Percentiles rank a stretch among this genome's conserved stretches.
Evolutionary conservation across 2,113 vertebrate species (phyloP).

Genomic region (Sinocyclocheilus maitianheensis): DNA sequence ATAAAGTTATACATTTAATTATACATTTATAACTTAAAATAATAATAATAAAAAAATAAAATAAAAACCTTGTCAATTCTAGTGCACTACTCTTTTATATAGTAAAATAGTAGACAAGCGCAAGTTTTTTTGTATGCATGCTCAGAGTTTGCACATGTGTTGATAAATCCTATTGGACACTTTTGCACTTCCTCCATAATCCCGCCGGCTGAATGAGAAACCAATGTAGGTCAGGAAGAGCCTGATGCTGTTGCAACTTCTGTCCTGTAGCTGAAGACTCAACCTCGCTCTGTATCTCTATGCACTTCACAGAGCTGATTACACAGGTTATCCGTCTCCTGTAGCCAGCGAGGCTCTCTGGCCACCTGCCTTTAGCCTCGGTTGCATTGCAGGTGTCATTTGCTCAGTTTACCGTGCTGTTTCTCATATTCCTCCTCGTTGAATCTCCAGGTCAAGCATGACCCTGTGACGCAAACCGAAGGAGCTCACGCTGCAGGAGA

Average conservation of each 20-base stretch:
- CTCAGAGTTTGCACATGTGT: neutral
- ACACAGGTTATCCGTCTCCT: neutral
- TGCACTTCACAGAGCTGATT: conserved; percentile 6
- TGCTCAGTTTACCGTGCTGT: neutral
- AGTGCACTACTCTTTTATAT: neutral
- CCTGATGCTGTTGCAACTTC: conserved; percentile 42
- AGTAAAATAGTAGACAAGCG: neutral
- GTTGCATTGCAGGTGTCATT: neutral
- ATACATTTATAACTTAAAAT: no score
- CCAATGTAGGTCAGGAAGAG: conserved; percentile 61
- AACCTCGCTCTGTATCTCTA: neutral
- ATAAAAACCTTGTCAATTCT: neutral
- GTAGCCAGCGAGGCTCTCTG: neutral
- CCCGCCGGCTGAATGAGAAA: conserved; percentile 54
- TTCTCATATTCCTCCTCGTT: neutral
- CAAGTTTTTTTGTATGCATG: neutral
- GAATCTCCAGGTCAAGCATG: conserved; percentile 79
- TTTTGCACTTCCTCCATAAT: conserved; percentile 43
- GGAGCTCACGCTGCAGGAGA: conserved; percentile 79
- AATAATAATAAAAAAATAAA: no score
- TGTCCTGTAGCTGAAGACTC: conserved; percentile 10
- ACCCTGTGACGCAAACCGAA: conserved; percentile 75
- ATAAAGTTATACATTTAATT: no score
- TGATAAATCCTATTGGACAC: conserved; percentile 44
- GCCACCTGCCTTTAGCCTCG: neutral